Conservation (phyloP, 1,140 invertebrate genomes). For the Drosophila arizonae region DNA sequence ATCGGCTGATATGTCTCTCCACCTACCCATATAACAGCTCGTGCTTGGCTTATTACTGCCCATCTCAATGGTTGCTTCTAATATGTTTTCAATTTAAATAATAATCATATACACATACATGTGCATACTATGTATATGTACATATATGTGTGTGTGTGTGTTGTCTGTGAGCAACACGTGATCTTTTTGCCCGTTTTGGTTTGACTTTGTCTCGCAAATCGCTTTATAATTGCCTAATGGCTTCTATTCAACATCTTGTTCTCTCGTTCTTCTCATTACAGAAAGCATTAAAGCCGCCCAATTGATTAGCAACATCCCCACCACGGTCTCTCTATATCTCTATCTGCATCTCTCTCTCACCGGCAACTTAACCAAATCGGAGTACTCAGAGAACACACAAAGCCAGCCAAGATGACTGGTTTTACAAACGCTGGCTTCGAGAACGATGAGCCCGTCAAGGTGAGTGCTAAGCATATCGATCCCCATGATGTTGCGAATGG, state of each 20-base stretch:
- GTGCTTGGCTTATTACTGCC: constrained; percentile 30
- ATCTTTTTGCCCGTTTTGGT: constrained; percentile 9
- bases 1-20: neutral
- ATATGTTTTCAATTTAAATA: constrained; percentile 49
- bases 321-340: no score
- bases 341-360: neutral
- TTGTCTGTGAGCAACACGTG: constrained; percentile 18
- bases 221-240: constrained; percentile 43
- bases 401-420: constrained; percentile 77
- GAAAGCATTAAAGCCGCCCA: constrained; percentile 39
- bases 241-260: constrained; percentile 22
- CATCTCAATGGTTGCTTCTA: constrained; percentile 24
- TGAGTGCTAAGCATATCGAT: constrained; percentile 40
- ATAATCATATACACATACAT: constrained; percentile 24
- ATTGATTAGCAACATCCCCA: constrained; percentile 49
- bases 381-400: constrained; percentile 16
- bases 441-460: constrained; percentile 82
- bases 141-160: constrained; percentile 3
- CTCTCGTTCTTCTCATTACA: constrained; percentile 44
- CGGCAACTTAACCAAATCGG: neutral
- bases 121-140: neutral
- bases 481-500: no score
- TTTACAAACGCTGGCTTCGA: constrained; percentile 78
- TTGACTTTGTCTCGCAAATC: constrained; percentile 13
- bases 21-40: constrained; percentile 2